phyloP scores from a whole-genome alignment of 2,113 vertebrate species.

The Bos javanicus region DNA sequence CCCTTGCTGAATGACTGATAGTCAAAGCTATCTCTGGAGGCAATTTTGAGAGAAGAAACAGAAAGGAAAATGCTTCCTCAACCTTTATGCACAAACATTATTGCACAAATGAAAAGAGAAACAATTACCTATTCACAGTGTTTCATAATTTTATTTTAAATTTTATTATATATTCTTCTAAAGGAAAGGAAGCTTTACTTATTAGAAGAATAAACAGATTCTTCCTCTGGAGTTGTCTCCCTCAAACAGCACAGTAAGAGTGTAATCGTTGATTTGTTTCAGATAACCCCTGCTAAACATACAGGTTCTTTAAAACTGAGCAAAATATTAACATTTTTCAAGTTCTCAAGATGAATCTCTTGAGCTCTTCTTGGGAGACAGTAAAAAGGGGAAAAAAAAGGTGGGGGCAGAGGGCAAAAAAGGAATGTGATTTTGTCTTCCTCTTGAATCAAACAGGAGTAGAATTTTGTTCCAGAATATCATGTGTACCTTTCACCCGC shows the following conservation, averaged over 20 bases:
- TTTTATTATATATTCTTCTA: not conserved
- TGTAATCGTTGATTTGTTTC: not conserved
- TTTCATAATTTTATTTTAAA: not conserved
- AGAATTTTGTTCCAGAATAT: not conserved
- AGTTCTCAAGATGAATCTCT: not conserved
- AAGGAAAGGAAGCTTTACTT: not conserved
- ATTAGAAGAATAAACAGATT: not conserved
- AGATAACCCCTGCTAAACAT: not conserved
- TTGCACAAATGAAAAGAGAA: not conserved
- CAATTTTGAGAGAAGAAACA: not conserved
- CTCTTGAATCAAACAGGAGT: not conserved
- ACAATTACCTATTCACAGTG: too few relatives aligned
- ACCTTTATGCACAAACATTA: not conserved
- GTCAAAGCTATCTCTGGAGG: not conserved
- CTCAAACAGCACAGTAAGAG: not conserved
- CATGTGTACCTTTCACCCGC: not conserved
- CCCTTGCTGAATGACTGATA: not conserved
- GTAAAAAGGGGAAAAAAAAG: rapidly evolving
- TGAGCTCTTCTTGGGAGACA: not conserved
- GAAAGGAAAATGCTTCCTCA: not conserved
- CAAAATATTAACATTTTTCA: not conserved
- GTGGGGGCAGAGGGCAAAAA: not conserved
- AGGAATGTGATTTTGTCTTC: not conserved
- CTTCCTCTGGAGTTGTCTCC: not conserved
- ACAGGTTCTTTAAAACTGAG: not conserved